Base-by-base conservation (phyloP, 2,797 vertebrate genomes). In the Picus viridis region DNA sequence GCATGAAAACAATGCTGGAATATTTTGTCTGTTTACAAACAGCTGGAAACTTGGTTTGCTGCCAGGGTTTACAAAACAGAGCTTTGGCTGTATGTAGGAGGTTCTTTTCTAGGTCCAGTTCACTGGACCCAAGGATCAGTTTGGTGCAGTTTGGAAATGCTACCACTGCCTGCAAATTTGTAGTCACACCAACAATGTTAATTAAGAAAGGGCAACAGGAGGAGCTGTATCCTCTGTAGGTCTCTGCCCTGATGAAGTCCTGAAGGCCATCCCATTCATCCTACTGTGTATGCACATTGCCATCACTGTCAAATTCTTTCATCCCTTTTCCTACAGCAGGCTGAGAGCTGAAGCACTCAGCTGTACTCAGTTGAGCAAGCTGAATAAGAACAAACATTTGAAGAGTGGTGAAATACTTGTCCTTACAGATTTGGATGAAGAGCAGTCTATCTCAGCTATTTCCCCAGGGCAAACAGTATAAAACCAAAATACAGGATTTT, bases 161-260 rank as follows among this genome's bases (percentile, higher is more conserved):
- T 72, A 30, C 22, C 6, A 3, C 20, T 83, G 41, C 30, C n/a
- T 53, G 59, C 12, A 51, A 43, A 49, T 19, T 45, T 45, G 36
- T 36, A 85, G 49, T 27, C 17, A 67, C 16, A 27, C 6, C 0
- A 0, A 64, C 30, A 29, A 72, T 0, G 7, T 5, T 12, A 11
- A 32, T 64, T 58, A 24, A 80, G 62, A 67, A 82, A 67, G 23
- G 14, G 30, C 30, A 77, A 9, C 2, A 24, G 51, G 45, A 86
- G 24, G 18, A 80, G 12, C 7, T 56, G 5, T 57, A 45, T 57
- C 26, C 17, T 86, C 23, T 74, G 24, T 19, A 61, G 1, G 9
- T n/a, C 71, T 54, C 29, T 73, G 62, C 15, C 34, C 16, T 29
- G 23, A 4, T 3, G 19, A 41, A 49, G 9, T 79, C 30, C n/a